Evolutionary conservation across 2,888 invertebrate species (phyloP).

Genomic region (Gibbula magus): DNA sequence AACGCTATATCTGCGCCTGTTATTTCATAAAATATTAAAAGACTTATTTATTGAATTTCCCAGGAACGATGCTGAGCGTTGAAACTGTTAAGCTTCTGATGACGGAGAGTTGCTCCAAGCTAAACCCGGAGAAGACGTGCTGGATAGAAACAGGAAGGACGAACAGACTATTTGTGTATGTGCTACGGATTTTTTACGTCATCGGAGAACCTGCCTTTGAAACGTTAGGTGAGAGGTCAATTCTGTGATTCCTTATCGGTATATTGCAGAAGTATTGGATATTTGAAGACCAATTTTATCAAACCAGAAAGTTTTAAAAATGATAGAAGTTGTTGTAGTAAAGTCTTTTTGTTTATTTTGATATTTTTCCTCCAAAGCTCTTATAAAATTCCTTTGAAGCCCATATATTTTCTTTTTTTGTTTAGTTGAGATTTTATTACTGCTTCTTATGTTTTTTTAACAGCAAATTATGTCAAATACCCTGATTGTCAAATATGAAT

Average conservation of each 20-base stretch:
- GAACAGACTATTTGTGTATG: slow-evolving; percentile 19
- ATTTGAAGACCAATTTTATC: background rate
- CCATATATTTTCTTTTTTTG: too few species aligned
- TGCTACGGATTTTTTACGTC: slow-evolving; percentile 34
- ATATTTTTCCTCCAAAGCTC: too few species aligned
- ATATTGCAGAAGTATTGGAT: background rate
- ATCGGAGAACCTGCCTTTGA: slow-evolving; percentile 41
- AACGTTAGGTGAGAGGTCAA: slow-evolving; percentile 13
- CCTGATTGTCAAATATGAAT: too few species aligned
- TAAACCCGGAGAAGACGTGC: slow-evolving; percentile 28
- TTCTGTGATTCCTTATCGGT: background rate
- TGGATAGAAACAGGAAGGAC: slow-evolving; percentile 34
- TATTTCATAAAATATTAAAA: too few species aligned
- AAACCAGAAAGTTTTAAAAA: too few species aligned
- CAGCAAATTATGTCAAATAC: too few species aligned
- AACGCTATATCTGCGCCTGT: too few species aligned
- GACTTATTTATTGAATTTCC: background rate
- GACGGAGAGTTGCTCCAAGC: slow-evolving; percentile 7
- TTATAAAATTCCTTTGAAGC: too few species aligned
- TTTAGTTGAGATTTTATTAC: too few species aligned
- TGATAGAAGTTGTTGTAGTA: too few species aligned
- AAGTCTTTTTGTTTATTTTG: too few species aligned
- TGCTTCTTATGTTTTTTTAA: too few species aligned
- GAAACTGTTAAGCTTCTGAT: slow-evolving; percentile 38
- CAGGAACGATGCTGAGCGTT: slow-evolving; percentile 30